Base-by-base conservation (phyloP, 2,113 vertebrate species). In the Etheostoma spectabile region DNA sequence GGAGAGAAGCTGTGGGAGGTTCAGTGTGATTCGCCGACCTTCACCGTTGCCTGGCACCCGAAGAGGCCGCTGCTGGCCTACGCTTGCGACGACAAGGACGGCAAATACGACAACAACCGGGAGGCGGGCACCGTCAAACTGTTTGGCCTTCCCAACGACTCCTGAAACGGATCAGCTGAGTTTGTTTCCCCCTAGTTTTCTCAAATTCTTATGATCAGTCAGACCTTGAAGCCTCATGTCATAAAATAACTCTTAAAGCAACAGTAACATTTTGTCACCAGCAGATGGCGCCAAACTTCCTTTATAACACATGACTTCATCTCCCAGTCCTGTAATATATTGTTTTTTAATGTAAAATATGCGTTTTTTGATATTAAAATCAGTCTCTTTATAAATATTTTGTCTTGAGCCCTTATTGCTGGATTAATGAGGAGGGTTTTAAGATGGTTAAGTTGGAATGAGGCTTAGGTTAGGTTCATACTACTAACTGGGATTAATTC, bases 1-100 rank as follows among this genome's bases (percentile, higher is more conserved):
- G 98, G 98, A 74, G 98, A 99, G 95, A 99, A 99, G 90, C 94
- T 99, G 35, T 99, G 98, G 98, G 98, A 99, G 91, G 97, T 99
- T n/a, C 98, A 99, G 92, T 99, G 98, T 0, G 98, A 99, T 77
- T 99, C 98, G 0, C 98, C 98, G 0, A 99, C 98, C 67, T 99
- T 99, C 90, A 99, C 98, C 0, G 98, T 99, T 27, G 98, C 98
- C 46, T 99, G 98, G 98, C 98, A 99, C 86, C 98, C 98, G 1
- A 99, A 99, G 93, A 94, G 97, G 64, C 98, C 98, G 0, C 94
- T 99, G 80, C 86, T 99, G 91, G 98, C 98, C 0, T 99, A 98
- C 15, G 98, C 98, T 82, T 99, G 98, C 53, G 98, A 99, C 0
- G 98, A 99, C 95, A 99, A 99, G 92, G 98, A 99, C 46, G 97